Evolutionary conservation across 2,797 vertebrate genomes (phyloP).

Genomic region (Ctenosaura bakeri): DNA sequence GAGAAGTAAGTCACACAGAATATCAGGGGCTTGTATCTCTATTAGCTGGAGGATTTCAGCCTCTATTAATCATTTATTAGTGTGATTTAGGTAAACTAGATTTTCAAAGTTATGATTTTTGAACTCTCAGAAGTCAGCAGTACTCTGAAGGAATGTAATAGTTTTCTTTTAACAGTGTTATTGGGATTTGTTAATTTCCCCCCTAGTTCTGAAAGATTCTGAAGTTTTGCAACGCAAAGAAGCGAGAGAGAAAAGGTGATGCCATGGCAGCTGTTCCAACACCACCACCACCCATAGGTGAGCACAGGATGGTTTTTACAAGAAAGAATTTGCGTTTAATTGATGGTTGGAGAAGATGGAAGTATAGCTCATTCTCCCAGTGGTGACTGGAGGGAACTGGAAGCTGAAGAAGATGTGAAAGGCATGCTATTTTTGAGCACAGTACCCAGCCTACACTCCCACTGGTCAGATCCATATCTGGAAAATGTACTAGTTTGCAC

Average conservation of each 20-base stretch:
- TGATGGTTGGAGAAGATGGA: not conserved
- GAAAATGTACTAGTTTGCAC: not conserved
- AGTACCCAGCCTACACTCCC: not conserved
- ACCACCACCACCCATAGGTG: conserved; percentile 23
- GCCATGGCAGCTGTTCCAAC: conserved; percentile 62
- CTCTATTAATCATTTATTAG: not conserved
- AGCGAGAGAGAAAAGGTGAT: not conserved
- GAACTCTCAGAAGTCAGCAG: not conserved
- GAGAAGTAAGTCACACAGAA: not conserved
- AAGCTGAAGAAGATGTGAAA: not conserved
- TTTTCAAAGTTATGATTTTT: not conserved
- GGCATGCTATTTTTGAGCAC: not conserved
- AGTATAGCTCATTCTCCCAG: not conserved
- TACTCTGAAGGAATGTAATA: too few relatives aligned
- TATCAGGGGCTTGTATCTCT: not conserved
- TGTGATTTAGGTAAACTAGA: not conserved
- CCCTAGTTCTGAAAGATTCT: conserved; percentile 34
- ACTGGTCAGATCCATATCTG: not conserved
- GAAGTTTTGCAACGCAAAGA: not conserved
- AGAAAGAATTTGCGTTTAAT: not conserved
- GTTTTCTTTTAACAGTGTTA: not conserved
- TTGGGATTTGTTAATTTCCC: not conserved
- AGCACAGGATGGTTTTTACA: not conserved
- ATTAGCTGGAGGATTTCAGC: not conserved
- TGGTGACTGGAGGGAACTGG: not conserved